A percentile compares a stretch with the other conserved stretches of the same genome.
phyloP scores from a whole-genome alignment of 2,113 vertebrate species.

The Triplophysa dalaica region DNA sequence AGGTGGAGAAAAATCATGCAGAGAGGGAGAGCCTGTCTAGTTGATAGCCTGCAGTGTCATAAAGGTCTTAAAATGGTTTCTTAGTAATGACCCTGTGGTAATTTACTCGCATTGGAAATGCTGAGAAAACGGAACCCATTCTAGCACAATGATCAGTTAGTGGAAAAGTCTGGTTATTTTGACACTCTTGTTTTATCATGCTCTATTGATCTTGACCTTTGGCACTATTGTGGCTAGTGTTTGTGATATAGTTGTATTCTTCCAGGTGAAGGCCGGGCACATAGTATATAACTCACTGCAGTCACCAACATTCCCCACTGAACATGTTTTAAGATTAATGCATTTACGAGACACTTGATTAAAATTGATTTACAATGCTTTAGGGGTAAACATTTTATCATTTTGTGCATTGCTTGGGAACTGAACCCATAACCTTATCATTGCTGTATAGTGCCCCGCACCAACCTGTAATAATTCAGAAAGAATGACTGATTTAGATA shows the following conservation, averaged over 20 bases:
- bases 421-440: too few relatives aligned
- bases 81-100: background rate
- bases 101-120: slow-evolving; percentile 4
- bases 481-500: too few relatives aligned
- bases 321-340: too few relatives aligned
- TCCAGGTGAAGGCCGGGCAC: too few relatives aligned
- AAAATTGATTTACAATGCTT: too few relatives aligned
- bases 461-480: too few relatives aligned
- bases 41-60: background rate
- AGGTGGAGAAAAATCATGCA: background rate
- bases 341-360: too few relatives aligned
- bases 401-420: too few relatives aligned
- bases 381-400: too few relatives aligned
- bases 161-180: background rate
- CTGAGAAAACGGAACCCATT: slow-evolving; percentile 1
- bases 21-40: background rate
- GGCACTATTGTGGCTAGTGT: slow-evolving; percentile 1
- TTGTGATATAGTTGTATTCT: background rate
- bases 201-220: slow-evolving; percentile 42
- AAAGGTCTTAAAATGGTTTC: slow-evolving; percentile 6
- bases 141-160: background rate
- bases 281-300: background rate
- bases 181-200: slow-evolving; percentile 11
- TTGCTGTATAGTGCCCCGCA: too few relatives aligned
- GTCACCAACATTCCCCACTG: too few relatives aligned